Percentiles rank a stretch among this genome's conserved stretches.
Conservation (phyloP, 2,888 invertebrate genomes). For the Eurois occulta region DNA sequence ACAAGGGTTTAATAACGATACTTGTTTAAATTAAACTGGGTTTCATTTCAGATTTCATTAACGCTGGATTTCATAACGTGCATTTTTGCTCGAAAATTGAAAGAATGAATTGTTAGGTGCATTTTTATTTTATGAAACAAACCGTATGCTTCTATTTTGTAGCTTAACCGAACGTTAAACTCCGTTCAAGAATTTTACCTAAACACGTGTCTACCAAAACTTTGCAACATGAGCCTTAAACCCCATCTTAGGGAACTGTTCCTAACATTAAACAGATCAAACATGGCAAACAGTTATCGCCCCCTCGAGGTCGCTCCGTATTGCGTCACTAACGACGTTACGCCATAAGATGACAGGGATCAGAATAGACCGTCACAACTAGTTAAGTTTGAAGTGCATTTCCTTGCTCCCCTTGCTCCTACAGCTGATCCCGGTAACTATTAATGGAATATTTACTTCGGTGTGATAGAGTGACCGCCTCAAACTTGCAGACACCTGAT, state of each 20-base stretch:
- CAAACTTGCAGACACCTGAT: conserved; percentile 44
- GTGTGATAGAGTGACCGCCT: conserved; percentile 58
- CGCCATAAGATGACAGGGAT: conserved; percentile 71
- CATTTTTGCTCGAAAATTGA: conserved; percentile 36
- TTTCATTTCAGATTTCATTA: conserved; percentile 48
- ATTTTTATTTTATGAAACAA: conserved; percentile 29
- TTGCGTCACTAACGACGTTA: conserved; percentile 71
- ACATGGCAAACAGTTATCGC: conserved; percentile 69
- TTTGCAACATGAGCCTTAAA: conserved; percentile 50
- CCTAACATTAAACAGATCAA: conserved; percentile 65
- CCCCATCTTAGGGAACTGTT: conserved; percentile 54
- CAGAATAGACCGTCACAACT: conserved; percentile 69
- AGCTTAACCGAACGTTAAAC: background rate
- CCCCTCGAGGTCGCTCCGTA: conserved; percentile 66
- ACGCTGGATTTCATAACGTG: conserved; percentile 32
- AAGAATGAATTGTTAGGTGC: conserved; percentile 46
- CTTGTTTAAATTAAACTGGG: conserved; percentile 63
- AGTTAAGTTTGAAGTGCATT: conserved; percentile 77
- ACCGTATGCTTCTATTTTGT: background rate
- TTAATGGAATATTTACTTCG: conserved; percentile 76
- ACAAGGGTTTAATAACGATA: conserved; percentile 60
- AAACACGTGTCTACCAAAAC: conserved; percentile 43
- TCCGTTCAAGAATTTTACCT: conserved; percentile 37
- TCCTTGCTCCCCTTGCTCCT: conserved; percentile 76
- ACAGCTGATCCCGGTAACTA: conserved; percentile 56